Base-by-base conservation (phyloP, 2,888 invertebrate species). In the Lithosia quadra region DNA sequence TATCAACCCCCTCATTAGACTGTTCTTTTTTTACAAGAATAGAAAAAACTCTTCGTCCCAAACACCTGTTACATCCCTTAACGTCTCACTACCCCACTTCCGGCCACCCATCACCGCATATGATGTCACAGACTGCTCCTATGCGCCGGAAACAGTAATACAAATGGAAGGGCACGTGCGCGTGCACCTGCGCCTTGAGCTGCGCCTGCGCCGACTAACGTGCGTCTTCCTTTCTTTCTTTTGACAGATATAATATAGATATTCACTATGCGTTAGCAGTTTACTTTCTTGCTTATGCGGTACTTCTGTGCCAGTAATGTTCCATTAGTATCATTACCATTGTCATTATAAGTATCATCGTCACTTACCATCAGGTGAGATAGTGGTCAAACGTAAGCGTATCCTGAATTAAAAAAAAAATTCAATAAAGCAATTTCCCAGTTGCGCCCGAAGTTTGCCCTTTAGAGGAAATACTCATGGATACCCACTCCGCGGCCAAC, bases 201-300 rank as follows among this genome's bases (percentile, higher is more conserved):
- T 55, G 63, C 64, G 53, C 57, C 22, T 18, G 65, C 57, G 57
- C 57, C 18, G 57, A 28, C 43, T 3, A 5, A 43, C 49, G 22
- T 21, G 60, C 68, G 55, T n/a, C n/a, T n/a, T n/a, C n/a, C n/a
- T n/a, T n/a, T n/a, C n/a, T n/a, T n/a, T n/a, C n/a, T n/a, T n/a
- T n/a, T n/a, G 22, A 69, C 55, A 58, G 59, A 68, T 68, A 39
- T 36, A n/a, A n/a, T n/a, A 58, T 60, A 33, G 64, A 55, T 34
- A 24, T 24, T 60, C 33, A 59, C 57, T 34, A 21, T n/a, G 56
- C 63, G 59, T 53, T 59, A 68, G 69, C 62, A 39, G 18, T 57
- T 24, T 67, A 60, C 58, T 55, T 36, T 65, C 39, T 21, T 65
- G 62, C 67, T 61, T 24, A 36, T 60, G 34, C 8, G 43, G 18